phyloP scores from a whole-genome alignment of 1,140 invertebrate genomes.

The Holcopasites calliopsidis region DNA sequence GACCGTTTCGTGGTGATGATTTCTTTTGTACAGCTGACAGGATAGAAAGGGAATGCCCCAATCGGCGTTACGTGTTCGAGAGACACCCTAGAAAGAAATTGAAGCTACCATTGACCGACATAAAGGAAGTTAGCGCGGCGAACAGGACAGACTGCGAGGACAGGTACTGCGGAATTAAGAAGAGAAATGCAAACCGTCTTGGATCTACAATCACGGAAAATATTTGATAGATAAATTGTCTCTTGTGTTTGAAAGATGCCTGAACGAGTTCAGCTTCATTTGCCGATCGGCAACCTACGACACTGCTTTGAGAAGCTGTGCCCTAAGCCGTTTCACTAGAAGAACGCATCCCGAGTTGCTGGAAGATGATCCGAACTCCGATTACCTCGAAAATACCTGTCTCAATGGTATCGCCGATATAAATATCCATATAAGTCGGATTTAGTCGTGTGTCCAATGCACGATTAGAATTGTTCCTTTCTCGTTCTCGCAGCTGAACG shows the following conservation, averaged over 20 bases:
- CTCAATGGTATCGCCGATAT: conserved; percentile 92
- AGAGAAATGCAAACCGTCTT: background rate
- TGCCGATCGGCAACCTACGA: conserved; percentile 93
- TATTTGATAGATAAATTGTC: background rate
- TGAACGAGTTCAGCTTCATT: conserved; percentile 93
- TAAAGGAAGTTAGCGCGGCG: conserved; percentile 88
- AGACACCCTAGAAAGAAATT: conserved; percentile 90
- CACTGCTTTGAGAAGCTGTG: conserved; percentile 87
- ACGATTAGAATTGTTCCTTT: too few species aligned
- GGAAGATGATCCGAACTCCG: conserved; percentile 91
- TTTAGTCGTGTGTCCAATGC: too few species aligned
- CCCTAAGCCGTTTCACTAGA: conserved; percentile 89
- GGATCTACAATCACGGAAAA: background rate
- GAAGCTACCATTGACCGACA: conserved; percentile 87
- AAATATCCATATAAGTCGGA: too few species aligned
- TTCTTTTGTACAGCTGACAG: conserved; percentile 84
- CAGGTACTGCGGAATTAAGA: conserved; percentile 75
- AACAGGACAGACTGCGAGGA: conserved; percentile 95
- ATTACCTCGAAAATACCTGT: conserved; percentile 95
- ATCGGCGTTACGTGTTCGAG: conserved; percentile 92
- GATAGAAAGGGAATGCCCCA: conserved; percentile 92
- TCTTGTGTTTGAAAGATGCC: conserved; percentile 81
- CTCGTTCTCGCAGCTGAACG: conserved; percentile 84
- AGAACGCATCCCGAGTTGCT: conserved; percentile 90
- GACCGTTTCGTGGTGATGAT: background rate